These are phyloP conservation scores for Erannis defoliaria DNA, from an alignment of 2,888 invertebrate species.

Conservation along the genomic window DNA sequence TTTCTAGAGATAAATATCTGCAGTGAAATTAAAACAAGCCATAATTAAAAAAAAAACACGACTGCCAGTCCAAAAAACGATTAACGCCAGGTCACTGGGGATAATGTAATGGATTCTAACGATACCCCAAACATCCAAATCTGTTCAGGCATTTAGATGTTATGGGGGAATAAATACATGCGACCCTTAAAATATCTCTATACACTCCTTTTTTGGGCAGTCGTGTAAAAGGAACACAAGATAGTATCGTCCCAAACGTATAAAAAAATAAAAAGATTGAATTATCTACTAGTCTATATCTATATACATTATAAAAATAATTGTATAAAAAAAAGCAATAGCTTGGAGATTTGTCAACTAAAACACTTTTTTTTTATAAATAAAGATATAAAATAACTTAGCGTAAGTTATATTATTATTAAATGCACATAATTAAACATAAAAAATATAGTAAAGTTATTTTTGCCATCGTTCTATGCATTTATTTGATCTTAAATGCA, in stretches of 20 bases:
- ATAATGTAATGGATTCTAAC: too few species aligned
- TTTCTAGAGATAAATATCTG: conserved; percentile 6
- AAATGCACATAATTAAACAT: conserved; percentile 32
- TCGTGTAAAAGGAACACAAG: too few species aligned
- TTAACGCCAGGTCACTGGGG: too few species aligned
- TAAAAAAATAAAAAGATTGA: background rate
- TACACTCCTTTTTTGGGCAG: too few species aligned
- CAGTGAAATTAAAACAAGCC: background rate
- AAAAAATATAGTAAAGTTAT: conserved; percentile 18
- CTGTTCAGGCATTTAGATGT: too few species aligned
- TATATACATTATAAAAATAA: conserved; percentile 16
- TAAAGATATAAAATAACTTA: conserved; percentile 16
- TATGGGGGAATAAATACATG: too few species aligned
- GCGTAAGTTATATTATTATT: conserved; percentile 31
- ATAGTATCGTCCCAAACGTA: too few species aligned
- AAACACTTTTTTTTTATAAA: conserved; percentile 24
- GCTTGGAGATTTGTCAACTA: conserved; percentile 29
- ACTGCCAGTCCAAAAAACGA: too few species aligned
- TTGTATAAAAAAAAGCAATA: conserved; percentile 31
- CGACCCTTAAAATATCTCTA: too few species aligned
- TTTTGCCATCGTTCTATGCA: conserved; percentile 37
- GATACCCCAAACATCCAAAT: too few species aligned
- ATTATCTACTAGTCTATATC: conserved; percentile 20
- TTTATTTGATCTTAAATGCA: conserved; percentile 35
- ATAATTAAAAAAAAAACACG: background rate